These are phyloP conservation scores for Brachionus koreanus DNA, from an alignment of 1,140 invertebrate species.

Conservation along the genomic window DNA sequence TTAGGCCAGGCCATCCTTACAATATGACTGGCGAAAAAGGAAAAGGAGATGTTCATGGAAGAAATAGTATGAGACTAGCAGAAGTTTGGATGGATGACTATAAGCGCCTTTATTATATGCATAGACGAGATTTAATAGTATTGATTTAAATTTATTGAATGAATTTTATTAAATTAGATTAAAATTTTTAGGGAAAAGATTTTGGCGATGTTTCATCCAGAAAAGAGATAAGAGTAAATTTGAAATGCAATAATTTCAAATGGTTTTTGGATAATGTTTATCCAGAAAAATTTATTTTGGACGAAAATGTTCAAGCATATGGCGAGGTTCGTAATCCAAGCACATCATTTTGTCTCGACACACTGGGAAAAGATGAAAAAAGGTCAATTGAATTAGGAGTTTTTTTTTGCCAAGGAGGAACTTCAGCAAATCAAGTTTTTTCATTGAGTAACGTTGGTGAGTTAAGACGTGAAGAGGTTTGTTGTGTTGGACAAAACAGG, in stretches of 20 bases:
- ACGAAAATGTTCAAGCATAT: constrained; percentile 72
- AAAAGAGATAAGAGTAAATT: constrained; percentile 57
- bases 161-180: not conserved
- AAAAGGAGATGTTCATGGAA: constrained; percentile 33
- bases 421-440: constrained; percentile 67
- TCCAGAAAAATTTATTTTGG: constrained; percentile 61
- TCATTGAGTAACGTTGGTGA: constrained; percentile 69
- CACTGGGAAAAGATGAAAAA: constrained; percentile 70
- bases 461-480: constrained; percentile 71
- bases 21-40: constrained; percentile 46
- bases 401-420: constrained; percentile 70
- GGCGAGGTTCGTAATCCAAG: constrained; percentile 64
- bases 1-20: constrained; percentile 43
- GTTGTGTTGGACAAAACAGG: constrained; percentile 51
- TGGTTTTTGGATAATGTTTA: constrained; percentile 98
- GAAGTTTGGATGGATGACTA: constrained; percentile 85
- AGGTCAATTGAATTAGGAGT: constrained; percentile 61
- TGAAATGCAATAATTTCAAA: constrained; percentile 92
- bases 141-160: not conserved
- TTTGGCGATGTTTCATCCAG: constrained; percentile 57
- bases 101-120: constrained; percentile 41
- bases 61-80: constrained; percentile 65
- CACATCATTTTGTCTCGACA: constrained; percentile 72
- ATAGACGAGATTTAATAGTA: constrained; percentile 37
- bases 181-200: constrained; percentile 61